These are phyloP conservation scores for Trichoplusia ni DNA, from an alignment of 1,140 invertebrate species.

Conservation along the genomic window DNA sequence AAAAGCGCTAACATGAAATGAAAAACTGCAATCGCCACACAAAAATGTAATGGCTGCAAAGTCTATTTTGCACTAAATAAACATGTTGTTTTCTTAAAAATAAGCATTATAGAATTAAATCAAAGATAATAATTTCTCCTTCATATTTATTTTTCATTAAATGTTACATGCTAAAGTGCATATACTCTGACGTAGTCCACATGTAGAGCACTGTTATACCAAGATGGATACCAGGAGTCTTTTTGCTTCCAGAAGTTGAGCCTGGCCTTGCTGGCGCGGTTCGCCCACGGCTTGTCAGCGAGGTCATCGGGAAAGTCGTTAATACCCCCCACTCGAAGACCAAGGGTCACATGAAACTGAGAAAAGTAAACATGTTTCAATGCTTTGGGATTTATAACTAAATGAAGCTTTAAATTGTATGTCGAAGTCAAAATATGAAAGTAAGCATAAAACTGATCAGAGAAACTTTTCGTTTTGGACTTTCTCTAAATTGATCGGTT, in stretches of 20 bases:
- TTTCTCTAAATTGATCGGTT: too few relatives aligned
- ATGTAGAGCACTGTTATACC: constrained; percentile 82
- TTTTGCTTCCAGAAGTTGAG: constrained; percentile 84
- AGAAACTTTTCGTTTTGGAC: too few relatives aligned
- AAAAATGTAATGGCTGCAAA: too few relatives aligned
- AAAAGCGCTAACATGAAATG: too few relatives aligned
- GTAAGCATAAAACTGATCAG: too few relatives aligned
- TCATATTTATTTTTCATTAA: constrained; percentile 4
- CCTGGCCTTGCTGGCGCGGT: constrained; percentile 81
- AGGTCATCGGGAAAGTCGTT: constrained; percentile 85
- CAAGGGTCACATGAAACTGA: constrained; percentile 89
- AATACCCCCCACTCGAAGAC: constrained; percentile 88
- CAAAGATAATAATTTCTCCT: too few relatives aligned
- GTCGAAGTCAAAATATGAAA: too few relatives aligned
- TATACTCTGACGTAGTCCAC: constrained; percentile 85
- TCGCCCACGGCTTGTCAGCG: constrained; percentile 87
- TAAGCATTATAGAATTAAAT: background rate
- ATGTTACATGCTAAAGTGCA: constrained; percentile 63
- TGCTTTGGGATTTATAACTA: too few relatives aligned
- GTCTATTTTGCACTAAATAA: too few relatives aligned
- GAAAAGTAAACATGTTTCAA: constrained; percentile 45
- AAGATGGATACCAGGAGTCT: constrained; percentile 84
- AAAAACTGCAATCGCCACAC: too few relatives aligned
- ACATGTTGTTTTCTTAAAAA: too few relatives aligned
- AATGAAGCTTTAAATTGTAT: too few relatives aligned